Percentiles rank a stretch among this genome's conserved stretches.
Evolutionary conservation across 2,797 vertebrate species (phyloP).

Genomic region (Anguilla pacifica): DNA sequence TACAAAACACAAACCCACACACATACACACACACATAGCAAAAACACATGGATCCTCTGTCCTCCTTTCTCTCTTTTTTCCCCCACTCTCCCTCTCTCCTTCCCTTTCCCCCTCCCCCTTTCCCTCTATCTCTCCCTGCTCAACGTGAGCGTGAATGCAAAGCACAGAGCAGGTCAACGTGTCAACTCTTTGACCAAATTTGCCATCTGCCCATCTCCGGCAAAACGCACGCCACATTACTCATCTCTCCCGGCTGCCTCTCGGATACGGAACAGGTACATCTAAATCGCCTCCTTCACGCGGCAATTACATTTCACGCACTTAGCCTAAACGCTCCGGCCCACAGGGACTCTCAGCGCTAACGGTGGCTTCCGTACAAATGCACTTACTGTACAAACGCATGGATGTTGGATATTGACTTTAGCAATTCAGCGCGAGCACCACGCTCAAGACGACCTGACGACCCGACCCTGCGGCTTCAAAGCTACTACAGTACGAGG

Average conservation of each 20-base stretch:
- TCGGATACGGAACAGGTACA: background rate
- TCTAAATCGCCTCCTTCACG: slow-evolving; percentile 26
- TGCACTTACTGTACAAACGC: background rate
- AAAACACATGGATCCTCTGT: background rate
- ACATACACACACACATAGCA: background rate
- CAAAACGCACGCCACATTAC: slow-evolving; percentile 44
- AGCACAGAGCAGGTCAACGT: slow-evolving; percentile 58
- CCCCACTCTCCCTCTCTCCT: slow-evolving; percentile 6
- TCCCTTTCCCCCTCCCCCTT: background rate
- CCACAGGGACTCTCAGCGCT: background rate
- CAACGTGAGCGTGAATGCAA: slow-evolving; percentile 7
- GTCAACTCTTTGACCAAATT: slow-evolving; percentile 58
- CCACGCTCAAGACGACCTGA: background rate
- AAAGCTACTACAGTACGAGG: background rate
- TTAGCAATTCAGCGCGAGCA: background rate
- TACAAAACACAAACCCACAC: background rate
- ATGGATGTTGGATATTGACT: background rate
- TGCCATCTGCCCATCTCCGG: slow-evolving; percentile 41
- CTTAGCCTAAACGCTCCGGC: background rate
- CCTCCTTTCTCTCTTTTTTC: background rate
- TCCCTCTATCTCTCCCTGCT: background rate
- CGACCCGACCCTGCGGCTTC: background rate
- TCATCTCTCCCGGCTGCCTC: slow-evolving; percentile 35
- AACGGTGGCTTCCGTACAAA: background rate
- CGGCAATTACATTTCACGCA: background rate